phyloP scores from a whole-genome alignment of 1,140 invertebrate genomes.

The Penaeus chinensis region DNA sequence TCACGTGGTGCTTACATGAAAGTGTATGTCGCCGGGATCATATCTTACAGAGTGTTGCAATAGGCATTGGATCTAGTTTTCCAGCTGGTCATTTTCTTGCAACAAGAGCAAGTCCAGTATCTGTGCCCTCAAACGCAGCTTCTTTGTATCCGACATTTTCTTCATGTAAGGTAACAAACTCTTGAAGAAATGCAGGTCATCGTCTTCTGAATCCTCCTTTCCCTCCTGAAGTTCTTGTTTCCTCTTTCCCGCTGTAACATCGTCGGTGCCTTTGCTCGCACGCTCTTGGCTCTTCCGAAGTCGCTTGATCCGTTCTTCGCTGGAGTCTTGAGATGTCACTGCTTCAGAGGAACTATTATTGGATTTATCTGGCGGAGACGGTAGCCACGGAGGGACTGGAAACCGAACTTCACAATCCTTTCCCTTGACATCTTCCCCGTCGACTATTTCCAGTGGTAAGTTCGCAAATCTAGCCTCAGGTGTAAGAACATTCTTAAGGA shows the following conservation, averaged over 20 bases:
- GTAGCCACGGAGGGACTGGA: background rate
- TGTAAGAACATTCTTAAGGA: too few species aligned
- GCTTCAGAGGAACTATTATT: background rate
- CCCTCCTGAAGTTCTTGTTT: background rate
- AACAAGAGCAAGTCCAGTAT: background rate
- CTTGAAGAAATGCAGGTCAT: constrained; percentile 1
- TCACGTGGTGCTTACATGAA: too few species aligned
- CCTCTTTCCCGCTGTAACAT: background rate
- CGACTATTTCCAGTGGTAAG: too few species aligned
- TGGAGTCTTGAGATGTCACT: background rate
- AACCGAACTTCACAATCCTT: background rate
- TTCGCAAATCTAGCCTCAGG: too few species aligned
- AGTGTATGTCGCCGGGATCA: too few species aligned
- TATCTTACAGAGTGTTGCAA: background rate
- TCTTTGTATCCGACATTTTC: background rate
- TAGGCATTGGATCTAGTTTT: background rate
- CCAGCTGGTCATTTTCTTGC: background rate
- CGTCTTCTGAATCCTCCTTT: background rate
- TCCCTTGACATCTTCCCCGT: background rate
- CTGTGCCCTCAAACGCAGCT: background rate
- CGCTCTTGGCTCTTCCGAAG: background rate
- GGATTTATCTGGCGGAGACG: background rate
- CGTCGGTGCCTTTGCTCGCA: background rate
- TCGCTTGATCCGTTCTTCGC: background rate
- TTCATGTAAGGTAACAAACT: background rate